Evolutionary conservation across 2,888 invertebrate species (phyloP).

Genomic region (Lepas anatifera): DNA sequence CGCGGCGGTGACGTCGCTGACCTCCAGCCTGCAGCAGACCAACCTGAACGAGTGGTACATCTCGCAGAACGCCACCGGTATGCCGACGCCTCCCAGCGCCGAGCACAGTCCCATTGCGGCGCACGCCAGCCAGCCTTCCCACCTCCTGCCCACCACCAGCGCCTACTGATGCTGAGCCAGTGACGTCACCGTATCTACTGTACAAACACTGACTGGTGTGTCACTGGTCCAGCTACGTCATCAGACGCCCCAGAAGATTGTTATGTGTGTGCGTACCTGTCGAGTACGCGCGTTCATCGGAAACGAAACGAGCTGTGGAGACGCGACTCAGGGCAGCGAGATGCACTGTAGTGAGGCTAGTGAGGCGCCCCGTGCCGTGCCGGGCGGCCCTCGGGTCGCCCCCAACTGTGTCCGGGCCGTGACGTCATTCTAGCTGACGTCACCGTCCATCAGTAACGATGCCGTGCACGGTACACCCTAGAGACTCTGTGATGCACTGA

Average conservation of each 20-base stretch:
- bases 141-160: slow-evolving; percentile 23
- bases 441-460: slow-evolving; percentile 16
- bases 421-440: slow-evolving; percentile 7
- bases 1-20: slow-evolving; percentile 19
- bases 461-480: slow-evolving; percentile 20
- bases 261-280: too few species aligned
- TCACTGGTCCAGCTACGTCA: too few species aligned
- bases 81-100: slow-evolving; percentile 51
- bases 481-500: background rate
- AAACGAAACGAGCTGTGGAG: too few species aligned
- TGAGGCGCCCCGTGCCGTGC: too few species aligned
- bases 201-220: too few species aligned
- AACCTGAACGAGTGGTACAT: slow-evolving; percentile 68
- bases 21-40: slow-evolving; percentile 35
- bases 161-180: slow-evolving; percentile 14
- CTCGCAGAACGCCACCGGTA: slow-evolving; percentile 48
- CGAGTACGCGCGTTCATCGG: too few species aligned
- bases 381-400: too few species aligned
- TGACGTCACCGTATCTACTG: too few species aligned
- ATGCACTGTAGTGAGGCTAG: too few species aligned
- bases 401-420: background rate
- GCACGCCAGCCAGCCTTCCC: slow-evolving; percentile 28
- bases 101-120: slow-evolving; percentile 46
- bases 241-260: too few species aligned
- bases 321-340: too few species aligned